Base-by-base conservation (phyloP, 1,140 invertebrate genomes). In the Liolophura sinensis region DNA sequence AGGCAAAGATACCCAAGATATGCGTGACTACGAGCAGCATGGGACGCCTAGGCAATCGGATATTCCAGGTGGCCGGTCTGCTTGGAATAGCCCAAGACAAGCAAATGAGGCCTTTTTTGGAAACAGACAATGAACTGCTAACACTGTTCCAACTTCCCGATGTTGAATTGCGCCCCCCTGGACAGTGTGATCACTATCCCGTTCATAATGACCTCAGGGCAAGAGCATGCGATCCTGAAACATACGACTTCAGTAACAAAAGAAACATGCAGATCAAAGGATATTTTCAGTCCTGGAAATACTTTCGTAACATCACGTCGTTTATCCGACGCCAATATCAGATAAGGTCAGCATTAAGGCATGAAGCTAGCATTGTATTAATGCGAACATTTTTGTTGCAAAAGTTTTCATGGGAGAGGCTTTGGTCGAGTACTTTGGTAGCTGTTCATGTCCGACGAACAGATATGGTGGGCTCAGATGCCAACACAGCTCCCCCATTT, bases 231-330 rank as follows among this genome's bases (percentile, higher is more conserved):
- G 31, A 40, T 40, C 31, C 31, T 3, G 31, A 40, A 40, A 40
- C 31, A 9, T 40, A 40, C 31, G 9, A 40, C 31, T 40, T 40
- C 31, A 40, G 31, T 40, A 40, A 40, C 31, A 40, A 40, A 40
- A 9, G 31, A 56, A 73, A 71, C 40, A 69, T 65, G 48, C 68
- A 64, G 0, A 56, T 75, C 40, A 58, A 66, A 1, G 71, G 69
- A 3, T 80, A 73, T 63, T 71, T 75, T 31, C 75, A 78, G 55
- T 78, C 75, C 0, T 80, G 74, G 74, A 77, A 75, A 63, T 80
- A 80, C 62, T 80, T 80, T 70, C 31, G 70, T 22, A 62, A 71
- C 27, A 59, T 68, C 14, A 59, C 25, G 18, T 54, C 73, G 14
- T 60, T 65, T 20, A 62, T 80, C 1, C 18, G 61, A 25, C 57